A percentile compares a stretch with the other conserved stretches of the same genome.
phyloP scores from a whole-genome alignment of 2,888 invertebrate species.

The Ichneumoninae sp. region DNA sequence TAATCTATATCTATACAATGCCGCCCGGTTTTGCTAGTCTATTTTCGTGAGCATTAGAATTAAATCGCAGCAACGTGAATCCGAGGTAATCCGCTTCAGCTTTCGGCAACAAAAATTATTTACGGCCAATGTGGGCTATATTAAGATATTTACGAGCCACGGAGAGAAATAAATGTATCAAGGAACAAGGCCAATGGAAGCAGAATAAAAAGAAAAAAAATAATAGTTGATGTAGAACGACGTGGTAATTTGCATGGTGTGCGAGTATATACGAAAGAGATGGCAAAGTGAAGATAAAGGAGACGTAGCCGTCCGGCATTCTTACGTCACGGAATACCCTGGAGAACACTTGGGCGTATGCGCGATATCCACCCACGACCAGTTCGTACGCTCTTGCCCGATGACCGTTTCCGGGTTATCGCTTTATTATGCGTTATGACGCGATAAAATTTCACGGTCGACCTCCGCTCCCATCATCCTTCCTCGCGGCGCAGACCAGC shows the following conservation, averaged over 20 bases:
- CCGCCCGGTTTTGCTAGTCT: not conserved
- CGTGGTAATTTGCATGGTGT: conserved; percentile 19
- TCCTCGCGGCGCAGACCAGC: conserved; percentile 4
- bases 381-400: conserved; percentile 33
- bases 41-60: not conserved
- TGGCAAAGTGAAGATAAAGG: conserved; percentile 23
- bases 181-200: not conserved
- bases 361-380: conserved; percentile 25
- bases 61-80: not conserved
- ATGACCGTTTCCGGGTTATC: conserved; percentile 60
- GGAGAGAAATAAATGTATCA: not conserved
- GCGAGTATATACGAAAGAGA: conserved; percentile 18
- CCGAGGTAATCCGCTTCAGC: not conserved
- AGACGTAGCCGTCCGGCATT: conserved; percentile 25
- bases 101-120: not conserved
- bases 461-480: conserved; percentile 20
- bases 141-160: not conserved
- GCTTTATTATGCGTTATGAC: conserved; percentile 65
- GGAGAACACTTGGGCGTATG: conserved; percentile 45
- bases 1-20: not conserved
- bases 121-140: not conserved
- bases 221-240: not conserved
- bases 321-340: conserved; percentile 32
- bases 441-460: conserved; percentile 63
- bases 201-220: not conserved